A percentile compares a stretch with the other conserved stretches of the same genome.
These are phyloP conservation scores for Nycteola revayana DNA, from an alignment of 2,888 invertebrate species.

Conservation along the genomic window DNA sequence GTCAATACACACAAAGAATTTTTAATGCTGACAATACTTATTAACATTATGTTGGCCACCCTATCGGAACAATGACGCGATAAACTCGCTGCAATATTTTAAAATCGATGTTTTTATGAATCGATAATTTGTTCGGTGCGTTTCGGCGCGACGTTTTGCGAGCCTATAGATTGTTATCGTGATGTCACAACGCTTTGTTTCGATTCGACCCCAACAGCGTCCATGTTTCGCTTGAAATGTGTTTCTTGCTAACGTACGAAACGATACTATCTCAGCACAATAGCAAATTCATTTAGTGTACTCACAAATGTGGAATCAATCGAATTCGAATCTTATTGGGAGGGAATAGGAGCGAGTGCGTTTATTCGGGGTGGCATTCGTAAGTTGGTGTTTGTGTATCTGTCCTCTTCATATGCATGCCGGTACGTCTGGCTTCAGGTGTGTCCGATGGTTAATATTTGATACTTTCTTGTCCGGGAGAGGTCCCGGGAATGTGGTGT, in stretches of 20 bases:
- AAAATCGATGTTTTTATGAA: constrained; percentile 81
- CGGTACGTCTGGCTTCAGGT: constrained; percentile 70
- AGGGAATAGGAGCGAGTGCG: constrained; percentile 24
- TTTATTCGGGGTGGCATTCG: constrained; percentile 22
- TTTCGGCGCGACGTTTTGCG: constrained; percentile 78
- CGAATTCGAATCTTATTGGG: constrained; percentile 42
- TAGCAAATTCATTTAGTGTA: constrained; percentile 54
- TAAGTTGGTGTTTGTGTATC: constrained; percentile 43
- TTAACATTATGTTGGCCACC: constrained; percentile 51
- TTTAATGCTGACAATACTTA: constrained; percentile 28
- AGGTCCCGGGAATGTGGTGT: constrained; percentile 52
- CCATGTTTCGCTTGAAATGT: constrained; percentile 79
- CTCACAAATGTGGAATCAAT: constrained; percentile 20
- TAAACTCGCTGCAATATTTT: constrained; percentile 71
- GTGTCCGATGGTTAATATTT: constrained; percentile 77
- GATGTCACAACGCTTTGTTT: constrained; percentile 80
- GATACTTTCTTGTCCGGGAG: constrained; percentile 75
- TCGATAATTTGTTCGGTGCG: constrained; percentile 80
- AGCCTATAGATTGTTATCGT: constrained; percentile 74
- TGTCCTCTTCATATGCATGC: constrained; percentile 74
- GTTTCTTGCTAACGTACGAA: constrained; percentile 79
- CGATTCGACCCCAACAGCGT: constrained; percentile 73
- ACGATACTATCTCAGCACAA: constrained; percentile 65
- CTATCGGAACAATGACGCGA: constrained; percentile 71
- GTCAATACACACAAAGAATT: constrained; percentile 26